A percentile compares a stretch with the other conserved stretches of the same genome.
Conservation (phyloP, 2,113 vertebrate species). For the Piaya cayana region DNA sequence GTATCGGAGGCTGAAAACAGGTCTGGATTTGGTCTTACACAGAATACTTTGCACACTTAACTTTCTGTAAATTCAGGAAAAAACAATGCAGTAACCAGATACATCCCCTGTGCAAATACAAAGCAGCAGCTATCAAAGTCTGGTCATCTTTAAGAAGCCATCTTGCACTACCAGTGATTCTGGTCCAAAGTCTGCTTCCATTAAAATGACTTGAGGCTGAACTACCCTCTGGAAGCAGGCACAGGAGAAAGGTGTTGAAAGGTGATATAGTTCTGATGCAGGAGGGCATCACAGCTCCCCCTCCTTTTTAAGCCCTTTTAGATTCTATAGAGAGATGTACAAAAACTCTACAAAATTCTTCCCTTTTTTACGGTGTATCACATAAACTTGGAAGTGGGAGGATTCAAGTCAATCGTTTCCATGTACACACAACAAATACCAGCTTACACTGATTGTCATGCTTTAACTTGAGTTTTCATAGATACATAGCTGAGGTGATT, state of each 20-base stretch:
- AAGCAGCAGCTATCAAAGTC: not conserved
- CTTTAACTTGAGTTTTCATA: not conserved
- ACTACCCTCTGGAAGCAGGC: not conserved
- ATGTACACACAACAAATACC: not conserved
- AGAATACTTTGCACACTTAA: not conserved
- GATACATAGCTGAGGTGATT: not conserved
- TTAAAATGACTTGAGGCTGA: not conserved
- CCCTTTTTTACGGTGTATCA: not conserved
- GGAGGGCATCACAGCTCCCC: not conserved
- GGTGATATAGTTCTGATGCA: not conserved
- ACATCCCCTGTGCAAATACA: rapidly evolving
- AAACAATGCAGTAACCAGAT: not conserved
- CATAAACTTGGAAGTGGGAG: not conserved
- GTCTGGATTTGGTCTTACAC: not conserved
- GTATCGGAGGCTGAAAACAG: not conserved
- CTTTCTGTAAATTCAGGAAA: not conserved
- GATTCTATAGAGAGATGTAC: too few relatives aligned
- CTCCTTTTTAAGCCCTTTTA: not conserved
- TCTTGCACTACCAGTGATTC: not conserved
- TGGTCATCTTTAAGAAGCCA: not conserved
- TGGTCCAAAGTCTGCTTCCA: not conserved
- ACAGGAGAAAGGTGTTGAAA: not conserved
- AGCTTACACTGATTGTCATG: not conserved
- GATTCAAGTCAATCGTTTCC: not conserved
- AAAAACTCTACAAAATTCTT: not conserved